Percentiles rank a stretch among this genome's conserved stretches.
Evolutionary conservation across 2,113 vertebrate genomes (phyloP).

Genomic region (Orycteropus afer): DNA sequence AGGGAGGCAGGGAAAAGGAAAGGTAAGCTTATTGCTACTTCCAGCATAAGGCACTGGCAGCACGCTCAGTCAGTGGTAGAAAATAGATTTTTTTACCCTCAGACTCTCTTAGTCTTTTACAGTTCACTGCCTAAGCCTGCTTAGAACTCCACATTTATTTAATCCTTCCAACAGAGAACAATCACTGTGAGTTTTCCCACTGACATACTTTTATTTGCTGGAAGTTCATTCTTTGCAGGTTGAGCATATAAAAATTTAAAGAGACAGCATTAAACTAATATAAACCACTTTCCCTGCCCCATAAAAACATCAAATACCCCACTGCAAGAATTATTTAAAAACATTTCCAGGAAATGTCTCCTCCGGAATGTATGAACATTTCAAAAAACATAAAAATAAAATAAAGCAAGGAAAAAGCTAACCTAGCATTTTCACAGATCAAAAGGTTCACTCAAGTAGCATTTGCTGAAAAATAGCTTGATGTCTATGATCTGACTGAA

Average conservation of each 20-base stretch:
- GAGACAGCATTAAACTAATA: background rate
- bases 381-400: constrained; percentile 17
- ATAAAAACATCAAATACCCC: background rate
- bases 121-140: constrained; percentile 47
- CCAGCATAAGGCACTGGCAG: background rate
- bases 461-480: background rate
- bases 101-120: constrained; percentile 55
- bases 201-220: constrained; percentile 15
- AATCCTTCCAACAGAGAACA: constrained; percentile 61
- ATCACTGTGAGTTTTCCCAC: constrained; percentile 45
- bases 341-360: constrained; percentile 20
- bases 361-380: background rate
- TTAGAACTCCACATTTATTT: constrained; percentile 42
- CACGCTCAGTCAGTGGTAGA: background rate
- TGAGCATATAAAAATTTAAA: constrained; percentile 59
- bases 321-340: background rate
- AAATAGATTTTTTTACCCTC: constrained; percentile 17
- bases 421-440: constrained; percentile 27
- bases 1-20: background rate
- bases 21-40: background rate
- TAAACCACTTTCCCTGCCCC: background rate
- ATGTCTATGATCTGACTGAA: background rate
- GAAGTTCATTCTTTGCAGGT: constrained; percentile 46
- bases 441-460: background rate
- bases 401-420: background rate